A percentile compares a stretch with the other conserved stretches of the same genome.
These are phyloP conservation scores for Alfaro cultratus DNA, from an alignment of 2,797 vertebrate genomes.

Conservation along the genomic window DNA sequence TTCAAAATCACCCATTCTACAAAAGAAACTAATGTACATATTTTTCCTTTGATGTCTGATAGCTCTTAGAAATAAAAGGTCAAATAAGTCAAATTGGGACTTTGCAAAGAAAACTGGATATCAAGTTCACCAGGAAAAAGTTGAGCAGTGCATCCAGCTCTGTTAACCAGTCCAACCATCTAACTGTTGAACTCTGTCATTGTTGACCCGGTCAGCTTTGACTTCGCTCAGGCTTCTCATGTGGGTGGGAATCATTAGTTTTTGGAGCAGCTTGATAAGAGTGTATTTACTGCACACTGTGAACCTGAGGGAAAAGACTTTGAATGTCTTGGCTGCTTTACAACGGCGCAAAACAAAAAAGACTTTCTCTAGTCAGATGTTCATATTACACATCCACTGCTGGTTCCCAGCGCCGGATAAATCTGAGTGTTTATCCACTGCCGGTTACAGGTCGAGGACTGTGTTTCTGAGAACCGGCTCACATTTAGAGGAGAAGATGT, in stretches of 20 bases:
- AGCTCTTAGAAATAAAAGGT: neutral
- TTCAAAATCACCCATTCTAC: neutral
- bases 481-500: neutral
- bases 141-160: neutral
- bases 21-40: neutral
- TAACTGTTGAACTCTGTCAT: neutral
- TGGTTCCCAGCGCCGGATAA: slow-evolving; percentile 20
- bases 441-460: neutral
- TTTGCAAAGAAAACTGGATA: neutral
- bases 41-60: neutral
- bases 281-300: slow-evolving; percentile 8
- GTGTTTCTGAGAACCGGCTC: slow-evolving; percentile 1
- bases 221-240: neutral
- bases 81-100: neutral
- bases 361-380: slow-evolving; percentile 29
- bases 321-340: slow-evolving; percentile 24
- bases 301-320: slow-evolving; percentile 37
- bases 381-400: slow-evolving; percentile 32
- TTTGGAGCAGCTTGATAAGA: slow-evolving; percentile 10
- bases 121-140: neutral
- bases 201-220: slow-evolving; percentile 1
- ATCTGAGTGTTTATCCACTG: neutral
- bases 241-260: neutral
- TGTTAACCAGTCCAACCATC: neutral
- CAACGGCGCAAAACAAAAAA: slow-evolving; percentile 30